Evolutionary conservation across 2,113 vertebrate species (phyloP), one percentile per base, ranked within the genome.

Genomic region (Abramis brama): DNA sequence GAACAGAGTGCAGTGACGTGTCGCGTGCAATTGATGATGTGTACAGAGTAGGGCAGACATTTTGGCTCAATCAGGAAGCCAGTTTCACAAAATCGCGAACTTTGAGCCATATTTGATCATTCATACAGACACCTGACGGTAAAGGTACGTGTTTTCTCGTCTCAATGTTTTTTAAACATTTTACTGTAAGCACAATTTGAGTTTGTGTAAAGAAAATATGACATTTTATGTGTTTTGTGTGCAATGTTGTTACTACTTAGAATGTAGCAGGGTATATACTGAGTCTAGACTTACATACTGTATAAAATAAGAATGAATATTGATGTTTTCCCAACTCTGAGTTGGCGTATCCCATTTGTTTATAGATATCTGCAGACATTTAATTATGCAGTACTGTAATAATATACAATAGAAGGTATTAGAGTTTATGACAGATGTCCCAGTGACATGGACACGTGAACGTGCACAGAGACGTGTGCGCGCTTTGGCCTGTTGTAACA

Each of bases 51-150:
- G 9, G 15, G 86, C 4, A 81, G 89, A 91, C 94, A 95, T 96
- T 93, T 87, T 89, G 94, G 94, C 43, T 92, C 93, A 27, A 78
- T 23, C 10, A 9, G 0, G 52, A 30, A 80, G 17, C 6, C 33
- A 55, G 82, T 74, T 71, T 86, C 59, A 15, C 19, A 2, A 50
- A 23, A 17, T 25, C n/a, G 23, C 5, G 36, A 5, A 6, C 6
- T 43, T 87, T 68, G 94, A 94, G 89, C 92, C 93, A 89, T 78
- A 33, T 93, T 95, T 93, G 91, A 74, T 74, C 2, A 0, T 25
- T 50, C 47, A 55, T 36, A 70, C 59, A 55, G 80, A 30, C 45
- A 39, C 23, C 11, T 19, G 82, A 27, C 12, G 9, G 55, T 9
- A 82, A 50, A 82, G 62, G 80, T 82, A 52, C 52, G 62, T 12